Conservation (phyloP, 2,888 invertebrate genomes). For the Conchocele bisecta region DNA sequence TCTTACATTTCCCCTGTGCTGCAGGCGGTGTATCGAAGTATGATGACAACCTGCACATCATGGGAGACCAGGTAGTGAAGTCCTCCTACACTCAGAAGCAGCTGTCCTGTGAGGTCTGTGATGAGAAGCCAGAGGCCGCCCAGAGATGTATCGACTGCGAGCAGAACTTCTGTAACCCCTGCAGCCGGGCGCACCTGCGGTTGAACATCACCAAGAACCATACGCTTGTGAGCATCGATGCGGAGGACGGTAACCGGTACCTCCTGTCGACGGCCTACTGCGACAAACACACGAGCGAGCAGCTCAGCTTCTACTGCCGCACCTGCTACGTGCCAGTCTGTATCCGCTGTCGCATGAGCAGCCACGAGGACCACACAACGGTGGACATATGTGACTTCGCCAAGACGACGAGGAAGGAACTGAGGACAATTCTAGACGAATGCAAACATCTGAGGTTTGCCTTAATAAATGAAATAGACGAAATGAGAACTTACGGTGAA, state of each 20-base stretch:
- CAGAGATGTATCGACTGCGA: conserved; percentile 62
- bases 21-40: conserved; percentile 45
- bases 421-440: conserved; percentile 38
- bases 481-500: conserved; percentile 42
- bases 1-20: too few relatives aligned
- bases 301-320: conserved; percentile 55
- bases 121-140: conserved; percentile 46
- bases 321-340: conserved; percentile 50
- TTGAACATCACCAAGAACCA: conserved; percentile 51
- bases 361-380: conserved; percentile 57
- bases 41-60: conserved; percentile 50
- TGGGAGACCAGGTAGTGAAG: too few relatives aligned
- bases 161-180: conserved; percentile 57
- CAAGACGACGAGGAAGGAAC: conserved; percentile 31
- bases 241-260: conserved; percentile 47
- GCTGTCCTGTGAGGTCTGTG: conserved; percentile 56
- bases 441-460: conserved; percentile 40
- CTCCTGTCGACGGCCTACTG: conserved; percentile 58
- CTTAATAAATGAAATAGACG: conserved; percentile 56
- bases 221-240: conserved; percentile 38
- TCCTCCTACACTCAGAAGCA: background rate
- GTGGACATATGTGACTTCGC: conserved; percentile 53
- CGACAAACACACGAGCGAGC: conserved; percentile 54
- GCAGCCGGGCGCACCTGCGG: conserved; percentile 58
- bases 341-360: conserved; percentile 54